Percentiles rank a stretch among this genome's conserved stretches.
Evolutionary conservation across 2,797 vertebrate species (phyloP).

Genomic region (Scarus forsteni): DNA sequence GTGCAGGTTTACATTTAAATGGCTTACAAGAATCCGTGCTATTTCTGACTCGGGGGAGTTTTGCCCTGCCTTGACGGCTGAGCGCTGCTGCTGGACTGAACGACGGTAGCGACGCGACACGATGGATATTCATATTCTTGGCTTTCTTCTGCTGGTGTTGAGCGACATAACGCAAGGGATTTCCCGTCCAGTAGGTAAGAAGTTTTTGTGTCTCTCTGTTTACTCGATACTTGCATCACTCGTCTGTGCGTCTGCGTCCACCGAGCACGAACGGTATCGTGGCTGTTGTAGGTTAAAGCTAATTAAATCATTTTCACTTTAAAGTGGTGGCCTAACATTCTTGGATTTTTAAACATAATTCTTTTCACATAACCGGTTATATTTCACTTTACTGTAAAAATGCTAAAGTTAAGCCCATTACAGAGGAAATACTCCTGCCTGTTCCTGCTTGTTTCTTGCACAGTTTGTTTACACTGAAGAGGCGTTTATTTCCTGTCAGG

Average conservation of each 20-base stretch:
- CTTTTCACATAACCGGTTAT: too few relatives aligned
- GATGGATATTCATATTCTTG: constrained; percentile 35
- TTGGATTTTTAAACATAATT: too few relatives aligned
- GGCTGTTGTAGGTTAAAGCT: not conserved
- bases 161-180: not conserved
- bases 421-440: not conserved
- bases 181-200: constrained; percentile 67
- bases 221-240: not conserved
- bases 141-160: constrained; percentile 24
- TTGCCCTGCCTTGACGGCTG: not conserved
- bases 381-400: too few relatives aligned
- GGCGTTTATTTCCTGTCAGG: not conserved
- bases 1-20: constrained; percentile 11
- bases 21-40: constrained; percentile 25
- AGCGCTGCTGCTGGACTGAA: not conserved
- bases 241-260: too few relatives aligned
- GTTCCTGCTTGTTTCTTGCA: too few relatives aligned
- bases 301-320: not conserved
- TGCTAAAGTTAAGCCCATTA: not conserved
- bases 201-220: not conserved
- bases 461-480: not conserved
- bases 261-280: not conserved
- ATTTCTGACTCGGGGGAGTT: constrained; percentile 8
- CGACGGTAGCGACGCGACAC: not conserved
- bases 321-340: not conserved